Evolutionary conservation across 2,797 vertebrate species (phyloP).

Genomic region (Hemibagrus guttatus): DNA sequence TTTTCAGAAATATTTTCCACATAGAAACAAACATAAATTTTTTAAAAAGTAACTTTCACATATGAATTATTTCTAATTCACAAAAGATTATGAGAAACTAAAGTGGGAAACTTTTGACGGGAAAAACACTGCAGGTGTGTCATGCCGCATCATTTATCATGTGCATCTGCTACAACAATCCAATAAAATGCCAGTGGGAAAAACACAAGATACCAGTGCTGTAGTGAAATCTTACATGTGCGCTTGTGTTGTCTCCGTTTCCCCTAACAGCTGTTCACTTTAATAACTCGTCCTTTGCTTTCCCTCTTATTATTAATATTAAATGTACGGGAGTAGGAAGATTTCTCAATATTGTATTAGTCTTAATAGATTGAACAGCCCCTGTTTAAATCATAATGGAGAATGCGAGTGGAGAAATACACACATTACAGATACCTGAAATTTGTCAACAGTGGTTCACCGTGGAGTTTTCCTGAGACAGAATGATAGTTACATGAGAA

Average conservation of each 20-base stretch:
- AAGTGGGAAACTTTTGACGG: background rate
- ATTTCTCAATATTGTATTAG: slow-evolving; percentile 1
- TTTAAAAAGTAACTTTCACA: background rate
- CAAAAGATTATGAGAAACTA: background rate
- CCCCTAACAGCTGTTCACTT: background rate
- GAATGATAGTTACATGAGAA: background rate
- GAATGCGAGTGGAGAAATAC: background rate
- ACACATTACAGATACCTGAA: background rate
- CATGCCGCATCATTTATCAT: background rate
- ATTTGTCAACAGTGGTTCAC: background rate
- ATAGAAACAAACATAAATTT: background rate
- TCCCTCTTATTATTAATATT: background rate
- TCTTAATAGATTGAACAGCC: background rate
- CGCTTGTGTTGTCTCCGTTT: background rate
- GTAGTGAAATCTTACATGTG: background rate
- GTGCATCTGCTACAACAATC: slow-evolving; percentile 5
- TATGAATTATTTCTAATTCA: background rate
- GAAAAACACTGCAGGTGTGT: background rate
- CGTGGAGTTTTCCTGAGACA: background rate
- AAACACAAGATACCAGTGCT: background rate
- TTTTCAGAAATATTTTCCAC: background rate
- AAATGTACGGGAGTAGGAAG: background rate
- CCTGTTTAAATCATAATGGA: background rate
- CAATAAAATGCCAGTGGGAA: background rate
- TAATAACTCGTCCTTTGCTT: background rate